These are phyloP conservation scores for Sarcophaga peregrina DNA, from an alignment of 1,140 invertebrate genomes.

Conservation along the genomic window DNA sequence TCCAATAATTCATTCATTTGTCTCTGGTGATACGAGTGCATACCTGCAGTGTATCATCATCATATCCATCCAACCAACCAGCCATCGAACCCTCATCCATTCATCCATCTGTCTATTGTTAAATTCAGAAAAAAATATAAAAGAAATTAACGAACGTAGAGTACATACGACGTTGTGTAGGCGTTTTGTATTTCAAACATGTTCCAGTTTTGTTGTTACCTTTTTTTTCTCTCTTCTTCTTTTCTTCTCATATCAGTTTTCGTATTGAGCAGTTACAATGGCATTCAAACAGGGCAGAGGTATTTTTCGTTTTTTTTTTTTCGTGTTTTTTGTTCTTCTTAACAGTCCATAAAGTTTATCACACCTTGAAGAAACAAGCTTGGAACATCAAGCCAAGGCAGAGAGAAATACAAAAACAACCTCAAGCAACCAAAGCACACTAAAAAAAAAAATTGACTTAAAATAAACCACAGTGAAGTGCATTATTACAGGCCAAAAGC, in stretches of 20 bases:
- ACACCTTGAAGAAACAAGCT: slow-evolving; percentile 4
- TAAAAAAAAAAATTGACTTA: too few relatives aligned
- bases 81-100: too few relatives aligned
- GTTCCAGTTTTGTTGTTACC: neutral
- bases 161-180: neutral
- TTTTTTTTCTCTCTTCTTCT: neutral
- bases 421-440: neutral
- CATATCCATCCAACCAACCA: too few relatives aligned
- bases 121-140: neutral
- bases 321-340: neutral
- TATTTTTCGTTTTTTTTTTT: neutral
- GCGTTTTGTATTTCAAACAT: neutral
- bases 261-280: neutral
- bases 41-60: too few relatives aligned
- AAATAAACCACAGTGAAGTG: slow-evolving; percentile 1
- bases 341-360: slow-evolving; percentile 24
- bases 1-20: too few relatives aligned
- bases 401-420: neutral
- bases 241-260: neutral
- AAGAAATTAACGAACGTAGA: neutral
- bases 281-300: too few relatives aligned
- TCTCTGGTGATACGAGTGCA: too few relatives aligned
- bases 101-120: too few relatives aligned
- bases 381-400: neutral
- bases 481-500: neutral